Base-by-base conservation (phyloP, 2,888 invertebrate genomes). In the Polydrusus tereticollis region DNA sequence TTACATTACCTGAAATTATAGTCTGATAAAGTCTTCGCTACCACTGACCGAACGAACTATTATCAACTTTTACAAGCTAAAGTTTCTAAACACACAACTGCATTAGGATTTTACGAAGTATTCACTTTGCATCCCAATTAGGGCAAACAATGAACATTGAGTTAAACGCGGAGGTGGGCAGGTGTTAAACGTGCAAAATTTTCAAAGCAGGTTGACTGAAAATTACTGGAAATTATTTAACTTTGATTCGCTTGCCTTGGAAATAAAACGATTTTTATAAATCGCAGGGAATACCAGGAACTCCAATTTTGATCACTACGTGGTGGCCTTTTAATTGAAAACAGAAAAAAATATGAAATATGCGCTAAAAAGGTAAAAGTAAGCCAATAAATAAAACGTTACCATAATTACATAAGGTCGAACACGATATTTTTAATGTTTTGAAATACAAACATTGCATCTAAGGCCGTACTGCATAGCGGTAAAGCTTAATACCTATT, bases 101-200 rank as follows among this genome's bases (percentile, higher is more conserved):
- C 68, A 72, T 58, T 58, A 58, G 67, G 63, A 72, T 68, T 68
- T 68, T 68, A 60, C 52, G 55, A 68, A 68, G 45, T 67, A 72
- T 68, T 72, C 72, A 72, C 68, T 72, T 72, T 63, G 72, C 72
- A 72, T 72, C 58, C 58, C 66, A 72, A 72, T 72, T 72, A 68
- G 66, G 64, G 41, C 68, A 55, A 63, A 68, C 72, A 68, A 63
- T 50, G 67, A 68, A 62, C 66, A 63, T 59, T 57, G 72, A 63
- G 45, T 60, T 52, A 58, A 67, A 72, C 67, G 52, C 67, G 43
- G 29, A 71, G 45, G 63, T 63, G 52, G 69, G 63, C 57, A 69
- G 63, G 69, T 69, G 69, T 18, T 45, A 64, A 64, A 70, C 57
- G 64, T 70, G 69, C 63, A 29, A 57, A 36, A 55, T 43, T 65